Conservation (phyloP, 92 coral and sea anemone species). For the Siderastrea siderea region DNA sequence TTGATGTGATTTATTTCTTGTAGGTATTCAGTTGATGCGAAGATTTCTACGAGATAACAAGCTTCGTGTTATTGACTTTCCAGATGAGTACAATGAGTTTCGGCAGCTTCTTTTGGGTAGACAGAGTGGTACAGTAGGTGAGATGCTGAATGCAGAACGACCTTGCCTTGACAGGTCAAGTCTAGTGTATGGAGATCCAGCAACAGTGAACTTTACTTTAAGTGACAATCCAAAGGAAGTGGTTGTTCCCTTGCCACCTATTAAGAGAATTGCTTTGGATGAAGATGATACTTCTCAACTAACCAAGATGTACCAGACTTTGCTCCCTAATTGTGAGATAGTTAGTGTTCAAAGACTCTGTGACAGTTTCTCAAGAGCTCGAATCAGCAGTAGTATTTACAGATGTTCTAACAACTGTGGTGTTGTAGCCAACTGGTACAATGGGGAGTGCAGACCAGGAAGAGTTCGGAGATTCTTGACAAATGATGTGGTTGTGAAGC, state of each 20-base stretch:
- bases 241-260: not conserved
- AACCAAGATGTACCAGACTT: conserved; percentile 39
- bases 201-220: too few relatives aligned
- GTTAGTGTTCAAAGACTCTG: conserved; percentile 41
- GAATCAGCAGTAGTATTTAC: conserved; percentile 27
- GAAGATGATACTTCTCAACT: conserved; percentile 18
- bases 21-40: conserved; percentile 66
- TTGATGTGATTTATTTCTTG: not conserved
- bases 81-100: conserved; percentile 32
- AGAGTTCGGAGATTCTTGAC: conserved; percentile 43
- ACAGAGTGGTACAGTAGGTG: too few relatives aligned
- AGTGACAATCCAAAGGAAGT: too few relatives aligned
- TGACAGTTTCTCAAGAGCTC: conserved; percentile 30
- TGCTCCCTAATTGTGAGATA: conserved; percentile 30
- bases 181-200: too few relatives aligned
- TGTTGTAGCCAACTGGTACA: conserved; percentile 59
- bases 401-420: conserved; percentile 30
- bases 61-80: conserved; percentile 37
- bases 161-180: too few relatives aligned
- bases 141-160: too few relatives aligned
- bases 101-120: not conserved
- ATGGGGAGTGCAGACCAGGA: conserved; percentile 44
- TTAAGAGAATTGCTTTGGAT: conserved; percentile 36
- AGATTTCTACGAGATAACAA: conserved; percentile 51
- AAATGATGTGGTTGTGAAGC: conserved; percentile 27